Evolutionary conservation across 2,888 invertebrate species (phyloP).

Genomic region (Spialia ferax): DNA sequence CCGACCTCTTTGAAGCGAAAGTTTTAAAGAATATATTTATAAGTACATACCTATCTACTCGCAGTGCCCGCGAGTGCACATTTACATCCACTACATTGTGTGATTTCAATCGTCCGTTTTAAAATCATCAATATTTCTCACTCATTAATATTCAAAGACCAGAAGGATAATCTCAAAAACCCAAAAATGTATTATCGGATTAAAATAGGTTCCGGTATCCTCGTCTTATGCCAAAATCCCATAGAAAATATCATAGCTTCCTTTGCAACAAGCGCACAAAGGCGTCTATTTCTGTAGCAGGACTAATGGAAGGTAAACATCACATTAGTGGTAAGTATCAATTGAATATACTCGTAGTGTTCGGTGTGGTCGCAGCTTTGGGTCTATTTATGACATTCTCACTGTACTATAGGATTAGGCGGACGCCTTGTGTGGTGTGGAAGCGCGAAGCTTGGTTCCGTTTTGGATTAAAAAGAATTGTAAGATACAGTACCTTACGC

Average conservation of each 20-base stretch:
- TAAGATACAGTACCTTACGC: background rate
- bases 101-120: background rate
- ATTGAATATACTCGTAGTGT: constrained; percentile 69
- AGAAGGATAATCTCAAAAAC: constrained; percentile 17
- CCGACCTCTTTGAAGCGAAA: no score
- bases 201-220: constrained; percentile 50
- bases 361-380: constrained; percentile 51
- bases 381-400: constrained; percentile 73
- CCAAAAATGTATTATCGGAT: constrained; percentile 63
- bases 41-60: no score
- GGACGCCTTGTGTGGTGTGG: constrained; percentile 76
- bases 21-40: no score
- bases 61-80: no score
- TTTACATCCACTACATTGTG: no score
- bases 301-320: constrained; percentile 77
- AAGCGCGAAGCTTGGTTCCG: constrained; percentile 65
- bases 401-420: constrained; percentile 68
- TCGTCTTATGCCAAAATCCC: constrained; percentile 54
- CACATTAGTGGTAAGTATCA: constrained; percentile 72
- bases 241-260: constrained; percentile 59
- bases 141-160: constrained; percentile 15
- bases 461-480: constrained; percentile 49
- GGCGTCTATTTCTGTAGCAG: constrained; percentile 64
- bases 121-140: background rate
- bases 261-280: constrained; percentile 60